Evolutionary conservation across 2,888 invertebrate species (phyloP).

Genomic region (Myopa testacea): DNA sequence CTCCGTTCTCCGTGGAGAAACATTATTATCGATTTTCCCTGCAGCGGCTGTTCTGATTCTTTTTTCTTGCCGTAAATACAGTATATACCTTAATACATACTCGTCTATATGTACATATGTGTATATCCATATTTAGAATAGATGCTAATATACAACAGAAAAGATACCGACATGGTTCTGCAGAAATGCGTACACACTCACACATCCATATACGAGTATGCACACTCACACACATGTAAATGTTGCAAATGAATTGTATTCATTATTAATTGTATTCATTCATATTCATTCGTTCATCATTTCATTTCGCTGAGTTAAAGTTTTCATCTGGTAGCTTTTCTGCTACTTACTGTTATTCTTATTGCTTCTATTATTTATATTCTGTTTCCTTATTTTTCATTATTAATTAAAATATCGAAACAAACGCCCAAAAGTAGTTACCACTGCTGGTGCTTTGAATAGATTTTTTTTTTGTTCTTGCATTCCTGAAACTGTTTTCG

Average conservation of each 20-base stretch:
- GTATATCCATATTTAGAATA: neutral
- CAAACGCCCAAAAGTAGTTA: neutral
- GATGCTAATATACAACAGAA: neutral
- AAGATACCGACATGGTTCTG: neutral
- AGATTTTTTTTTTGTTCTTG: conserved; percentile 1
- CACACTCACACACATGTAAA: neutral
- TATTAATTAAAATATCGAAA: neutral
- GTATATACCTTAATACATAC: neutral
- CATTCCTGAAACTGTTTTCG: neutral
- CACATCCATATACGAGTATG: neutral
- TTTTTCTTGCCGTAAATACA: neutral
- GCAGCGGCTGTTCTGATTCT: neutral
- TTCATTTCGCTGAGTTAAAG: neutral
- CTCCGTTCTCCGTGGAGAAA: neutral
- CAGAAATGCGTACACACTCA: neutral
- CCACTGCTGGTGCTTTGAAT: neutral
- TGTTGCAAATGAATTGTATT: neutral
- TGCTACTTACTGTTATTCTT: neutral
- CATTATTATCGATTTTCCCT: neutral
- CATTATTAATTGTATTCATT: neutral
- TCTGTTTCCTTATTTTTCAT: neutral
- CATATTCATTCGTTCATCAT: neutral
- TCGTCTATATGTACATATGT: neutral
- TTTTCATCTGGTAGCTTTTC: neutral
- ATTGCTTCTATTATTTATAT: neutral